These are phyloP conservation scores for Plotosus lineatus DNA, from an alignment of 2,113 vertebrate species.

Conservation along the genomic window DNA sequence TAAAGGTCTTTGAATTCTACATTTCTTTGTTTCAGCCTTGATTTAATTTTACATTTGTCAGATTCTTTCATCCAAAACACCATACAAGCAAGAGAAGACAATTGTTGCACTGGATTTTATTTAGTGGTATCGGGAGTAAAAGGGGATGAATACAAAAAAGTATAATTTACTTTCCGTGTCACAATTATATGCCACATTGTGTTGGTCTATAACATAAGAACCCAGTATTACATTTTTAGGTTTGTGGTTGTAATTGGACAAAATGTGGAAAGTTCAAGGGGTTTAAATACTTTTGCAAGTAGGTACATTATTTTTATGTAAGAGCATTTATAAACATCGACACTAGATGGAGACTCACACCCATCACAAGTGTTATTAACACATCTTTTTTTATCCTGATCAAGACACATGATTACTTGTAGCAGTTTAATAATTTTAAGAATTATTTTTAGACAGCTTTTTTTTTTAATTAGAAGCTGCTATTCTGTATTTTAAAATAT, in stretches of 20 bases:
- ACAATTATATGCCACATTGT: too few species aligned
- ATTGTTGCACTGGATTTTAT: too few species aligned
- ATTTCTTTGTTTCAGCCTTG: neutral
- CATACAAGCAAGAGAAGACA: neutral
- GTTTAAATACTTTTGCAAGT: too few species aligned
- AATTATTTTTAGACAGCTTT: neutral
- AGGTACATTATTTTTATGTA: too few species aligned
- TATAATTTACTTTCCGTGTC: too few species aligned
- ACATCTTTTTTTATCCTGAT: neutral
- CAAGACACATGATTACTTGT: neutral
- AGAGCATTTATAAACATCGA: neutral
- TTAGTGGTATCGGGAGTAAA: too few species aligned
- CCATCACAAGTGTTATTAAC: neutral
- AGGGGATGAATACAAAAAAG: too few species aligned
- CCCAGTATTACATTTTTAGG: too few species aligned
- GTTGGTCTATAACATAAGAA: too few species aligned
- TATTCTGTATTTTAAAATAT: neutral
- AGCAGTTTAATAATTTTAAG: neutral
- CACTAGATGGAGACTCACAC: conserved; percentile 33
- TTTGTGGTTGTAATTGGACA: too few species aligned
- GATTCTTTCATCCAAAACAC: neutral
- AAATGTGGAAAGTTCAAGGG: too few species aligned
- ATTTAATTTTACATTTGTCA: neutral
- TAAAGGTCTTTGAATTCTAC: neutral
- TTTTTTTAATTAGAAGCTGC: neutral